Base-by-base conservation (phyloP, 2,113 vertebrate species). In the Crypturellus undulatus region DNA sequence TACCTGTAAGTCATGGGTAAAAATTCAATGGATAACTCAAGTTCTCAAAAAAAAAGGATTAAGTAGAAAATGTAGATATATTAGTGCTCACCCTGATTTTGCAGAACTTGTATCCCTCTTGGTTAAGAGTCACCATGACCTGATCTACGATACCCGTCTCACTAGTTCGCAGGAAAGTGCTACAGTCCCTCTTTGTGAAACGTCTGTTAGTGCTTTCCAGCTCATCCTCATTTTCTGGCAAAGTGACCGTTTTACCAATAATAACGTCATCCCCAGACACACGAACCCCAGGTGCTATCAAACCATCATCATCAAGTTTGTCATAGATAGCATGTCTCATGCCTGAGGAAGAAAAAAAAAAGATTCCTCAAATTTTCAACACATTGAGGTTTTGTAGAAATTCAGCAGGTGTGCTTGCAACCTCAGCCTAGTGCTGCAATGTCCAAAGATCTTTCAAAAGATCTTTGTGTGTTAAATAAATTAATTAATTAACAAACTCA, bases 241-340 rank as follows among this genome's bases (percentile, higher is more conserved):
- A 97, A 0, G 99, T 99, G 72, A 99, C 99, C 0, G 99, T 99
- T 96, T 99, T 99, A 45, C 99, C 99, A 52, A 99, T 99, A 91
- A 99, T 99, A 85, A 99, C 99, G n/a, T 99, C 99, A 77, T 99
- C 99, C 2, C 99, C 99, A 2, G 99, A 99, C n/a, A 99, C 99
- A 24, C 99, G 98, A 1, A 99, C 99, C 3, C 99, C 99, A 0
- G 99, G 99, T 6, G 99, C 99, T 25, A 99, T 99, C 94, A 99
- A 97, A 6, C 99, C 99, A 51, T 99, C 99, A 13, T 99, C 99
- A 19, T 99, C 99, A 71, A 99, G 97, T 94, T 99, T 99, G 87
- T 99, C 99, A 32, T 99, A 99, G 96, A 99, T 99, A 59, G 99
- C 99, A 10, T 99, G 99, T 60, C 99, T 98, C 99, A 99, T 99